Percentiles rank a stretch among this genome's conserved stretches.
Conservation (phyloP, 2,888 invertebrate genomes). For the Nomada goodeniana region DNA sequence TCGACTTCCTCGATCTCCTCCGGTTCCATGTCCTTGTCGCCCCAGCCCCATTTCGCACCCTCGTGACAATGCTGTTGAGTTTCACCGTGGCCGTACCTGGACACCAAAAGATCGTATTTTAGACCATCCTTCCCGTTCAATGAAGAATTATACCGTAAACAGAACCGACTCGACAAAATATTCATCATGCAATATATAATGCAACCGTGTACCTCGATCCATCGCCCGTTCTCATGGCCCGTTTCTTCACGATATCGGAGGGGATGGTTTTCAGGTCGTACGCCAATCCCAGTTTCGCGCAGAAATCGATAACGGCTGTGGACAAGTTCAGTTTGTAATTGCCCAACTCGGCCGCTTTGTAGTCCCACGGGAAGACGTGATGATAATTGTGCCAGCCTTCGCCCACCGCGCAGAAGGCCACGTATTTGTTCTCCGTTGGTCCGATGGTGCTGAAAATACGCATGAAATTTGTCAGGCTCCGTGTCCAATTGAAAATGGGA, state of each 20-base stretch:
- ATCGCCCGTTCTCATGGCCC: constrained; percentile 91
- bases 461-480: too few relatives aligned
- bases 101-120: not conserved
- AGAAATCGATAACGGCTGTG: constrained; percentile 87
- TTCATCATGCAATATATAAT: not conserved
- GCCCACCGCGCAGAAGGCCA: constrained; percentile 89
- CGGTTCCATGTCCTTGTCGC: constrained; percentile 90
- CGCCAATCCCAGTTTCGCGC: constrained; percentile 91
- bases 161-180: too few relatives aligned
- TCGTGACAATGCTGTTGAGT: constrained; percentile 84
- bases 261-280: constrained; percentile 94
- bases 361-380: constrained; percentile 97
- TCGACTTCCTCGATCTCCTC: constrained; percentile 87
- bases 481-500: too few relatives aligned
- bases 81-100: constrained; percentile 82
- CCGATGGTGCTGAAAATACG: constrained; percentile 86
- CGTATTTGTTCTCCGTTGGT: constrained; percentile 89
- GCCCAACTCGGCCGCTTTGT: constrained; percentile 96
- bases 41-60: constrained; percentile 92
- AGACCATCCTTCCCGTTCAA: too few relatives aligned
- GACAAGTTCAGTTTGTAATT: constrained; percentile 85
- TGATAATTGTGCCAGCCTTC: constrained; percentile 98
- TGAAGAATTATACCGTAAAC: too few relatives aligned
- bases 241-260: constrained; percentile 88
- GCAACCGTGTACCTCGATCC: constrained; percentile 84